Conservation (phyloP, 2,888 invertebrate genomes). For the Coleophora flavipennella region DNA sequence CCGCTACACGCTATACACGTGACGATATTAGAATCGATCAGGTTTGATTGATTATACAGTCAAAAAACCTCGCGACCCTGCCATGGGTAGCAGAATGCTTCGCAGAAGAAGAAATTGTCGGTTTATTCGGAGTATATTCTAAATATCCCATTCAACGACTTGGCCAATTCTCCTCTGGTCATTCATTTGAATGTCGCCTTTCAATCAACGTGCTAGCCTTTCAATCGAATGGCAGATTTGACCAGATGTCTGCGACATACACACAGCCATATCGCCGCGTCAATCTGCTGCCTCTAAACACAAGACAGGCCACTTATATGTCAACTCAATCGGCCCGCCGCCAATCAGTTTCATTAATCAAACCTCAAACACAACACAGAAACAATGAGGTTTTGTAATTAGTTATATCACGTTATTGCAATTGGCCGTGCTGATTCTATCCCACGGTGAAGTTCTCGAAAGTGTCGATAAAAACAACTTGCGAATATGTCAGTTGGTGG, state of each 20-base stretch:
- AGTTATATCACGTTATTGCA: conserved; percentile 26
- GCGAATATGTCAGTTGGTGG: conserved; percentile 31
- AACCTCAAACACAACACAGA: conserved; percentile 14
- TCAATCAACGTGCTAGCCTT: too few species aligned
- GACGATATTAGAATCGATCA: too few species aligned
- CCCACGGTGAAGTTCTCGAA: conserved; percentile 37
- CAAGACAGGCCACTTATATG: conserved; percentile 35
- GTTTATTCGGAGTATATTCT: too few species aligned
- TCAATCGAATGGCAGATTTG: conserved; percentile 36
- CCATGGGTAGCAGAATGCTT: too few species aligned
- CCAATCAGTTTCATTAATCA: conserved; percentile 62
- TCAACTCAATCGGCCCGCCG: conserved; percentile 5
- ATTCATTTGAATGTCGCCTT: too few species aligned
- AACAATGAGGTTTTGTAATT: conserved; percentile 20
- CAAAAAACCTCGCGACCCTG: too few species aligned
- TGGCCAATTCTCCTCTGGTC: too few species aligned
- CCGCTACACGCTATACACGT: too few species aligned
- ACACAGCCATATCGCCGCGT: conserved; percentile 26
- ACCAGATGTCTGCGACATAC: too few species aligned
- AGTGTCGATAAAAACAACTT: conserved; percentile 37
- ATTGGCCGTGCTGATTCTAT: conserved; percentile 28
- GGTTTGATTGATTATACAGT: too few species aligned
- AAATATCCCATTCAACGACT: too few species aligned
- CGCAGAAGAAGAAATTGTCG: too few species aligned
- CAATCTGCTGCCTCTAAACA: conserved; percentile 32